Percentiles rank a stretch among this genome's conserved stretches.
Evolutionary conservation across 2,888 invertebrate species (phyloP).

Genomic region (Emmelina monodactyla): DNA sequence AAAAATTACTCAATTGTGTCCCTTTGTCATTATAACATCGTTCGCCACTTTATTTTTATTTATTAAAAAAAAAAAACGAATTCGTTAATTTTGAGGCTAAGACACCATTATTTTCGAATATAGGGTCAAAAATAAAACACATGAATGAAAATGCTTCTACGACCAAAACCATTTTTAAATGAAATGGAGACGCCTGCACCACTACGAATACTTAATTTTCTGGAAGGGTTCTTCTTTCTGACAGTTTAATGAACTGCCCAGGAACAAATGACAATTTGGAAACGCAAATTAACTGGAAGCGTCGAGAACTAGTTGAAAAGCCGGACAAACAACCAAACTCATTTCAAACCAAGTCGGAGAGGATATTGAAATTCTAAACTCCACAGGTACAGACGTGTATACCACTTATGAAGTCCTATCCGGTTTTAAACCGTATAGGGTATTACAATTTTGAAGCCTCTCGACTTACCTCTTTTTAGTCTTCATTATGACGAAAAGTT

Average conservation of each 20-base stretch:
- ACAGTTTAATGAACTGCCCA: not conserved
- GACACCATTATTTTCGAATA: no score
- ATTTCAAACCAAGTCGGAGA: conserved; percentile 40
- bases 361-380: conserved; percentile 57
- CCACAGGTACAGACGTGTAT: conserved; percentile 14
- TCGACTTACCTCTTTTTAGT: conserved; percentile 61
- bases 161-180: no score
- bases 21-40: no score
- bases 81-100: no score
- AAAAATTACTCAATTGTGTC: no score
- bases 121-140: no score
- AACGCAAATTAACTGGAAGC: not conserved
- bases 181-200: no score
- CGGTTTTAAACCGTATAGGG: conserved; percentile 29
- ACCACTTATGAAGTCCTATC: not conserved
- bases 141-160: no score
- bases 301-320: conserved; percentile 36
- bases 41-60: no score
- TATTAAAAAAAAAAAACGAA: no score
- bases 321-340: conserved; percentile 40
- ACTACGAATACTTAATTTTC: conserved; percentile 7
- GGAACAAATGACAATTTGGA: conserved; percentile 10
- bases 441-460: conserved; percentile 62
- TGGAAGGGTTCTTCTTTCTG: no score
- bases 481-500: conserved; percentile 62